Conservation (phyloP, 2,113 vertebrate species). For the Leptodactylus fuscus region DNA sequence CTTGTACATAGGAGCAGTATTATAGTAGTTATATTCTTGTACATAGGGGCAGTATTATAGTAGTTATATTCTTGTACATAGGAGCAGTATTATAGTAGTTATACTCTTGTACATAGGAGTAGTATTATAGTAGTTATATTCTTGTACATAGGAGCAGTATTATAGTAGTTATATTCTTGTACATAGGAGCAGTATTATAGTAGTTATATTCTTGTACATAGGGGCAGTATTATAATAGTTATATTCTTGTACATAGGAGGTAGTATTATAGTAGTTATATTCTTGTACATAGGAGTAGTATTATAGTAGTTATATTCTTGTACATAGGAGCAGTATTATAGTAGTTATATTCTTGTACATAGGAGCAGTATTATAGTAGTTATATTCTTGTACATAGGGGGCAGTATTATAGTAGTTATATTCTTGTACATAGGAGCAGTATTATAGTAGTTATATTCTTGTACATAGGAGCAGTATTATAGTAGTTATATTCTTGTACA, state of each 20-base stretch:
- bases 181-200: background rate
- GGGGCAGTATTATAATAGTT: conserved; percentile 9
- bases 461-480: background rate
- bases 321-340: background rate
- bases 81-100: conserved; percentile 11
- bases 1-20: background rate
- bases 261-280: conserved; percentile 23
- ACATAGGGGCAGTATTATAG: conserved; percentile 7
- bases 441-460: conserved; percentile 4
- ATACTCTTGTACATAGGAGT: background rate
- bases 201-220: conserved; percentile 13
- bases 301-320: conserved; percentile 23
- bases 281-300: background rate
- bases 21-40: conserved; percentile 12
- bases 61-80: conserved; percentile 15
- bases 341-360: conserved; percentile 7
- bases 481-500: conserved; percentile 8
- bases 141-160: conserved; percentile 8
- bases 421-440: background rate
- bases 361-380: background rate
- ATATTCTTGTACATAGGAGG: background rate
- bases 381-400: conserved; percentile 6
- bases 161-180: conserved; percentile 9
- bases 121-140: conserved; percentile 21
- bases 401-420: conserved; percentile 17